Base-by-base conservation (phyloP, 2,113 vertebrate species). In the Podiceps cristatus region DNA sequence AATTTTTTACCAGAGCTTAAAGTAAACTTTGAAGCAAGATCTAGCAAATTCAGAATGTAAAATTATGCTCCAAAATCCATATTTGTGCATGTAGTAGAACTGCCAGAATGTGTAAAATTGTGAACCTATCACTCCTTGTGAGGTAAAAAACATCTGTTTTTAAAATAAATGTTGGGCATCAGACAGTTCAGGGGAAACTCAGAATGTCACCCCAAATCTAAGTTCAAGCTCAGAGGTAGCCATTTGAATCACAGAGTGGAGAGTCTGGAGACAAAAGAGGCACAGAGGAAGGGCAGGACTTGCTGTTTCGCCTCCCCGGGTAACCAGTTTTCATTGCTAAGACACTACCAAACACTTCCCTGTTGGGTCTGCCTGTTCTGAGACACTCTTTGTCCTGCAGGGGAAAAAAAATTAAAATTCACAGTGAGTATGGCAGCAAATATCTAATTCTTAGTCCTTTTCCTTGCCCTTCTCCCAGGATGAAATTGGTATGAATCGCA, bases 401-500 rank as follows among this genome's bases (percentile, higher is more conserved):
- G 25, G 25, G 7, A 23, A 18, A 28, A 42, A 35, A n/a, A 69
- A 24, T 29, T 3, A 59, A 40, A 45, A 24, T 47, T 84, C 3
- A n/a, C 44, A 59, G 22, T 71, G 23, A 44, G 5, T 24, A 22
- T 33, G 35, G 28, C 31, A 78, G n/a, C 8, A 85, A 63, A 88
- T 9, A 75, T 35, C 23, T 81, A n/a, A 69, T 58, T 69, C 27
- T 63, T 55, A 29, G 53, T 86, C 19, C 23, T 35, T 79, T 60
- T 63, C 42, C 31, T 35, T 91, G n/a, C 9, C 6, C 5, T 93
- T 67, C 18, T 72, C 23, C 25, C n/a, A 60, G 49, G 23, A 79
- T 59, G 24, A 45, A 74, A 0, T 31, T 2, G 0, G 2, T 29
- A 24, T 18, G 35, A 69, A 20, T 37, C 45, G 13, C 11, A 42